Base-by-base conservation (phyloP, 2,797 vertebrate species). In the Sebastes steindachneri region DNA sequence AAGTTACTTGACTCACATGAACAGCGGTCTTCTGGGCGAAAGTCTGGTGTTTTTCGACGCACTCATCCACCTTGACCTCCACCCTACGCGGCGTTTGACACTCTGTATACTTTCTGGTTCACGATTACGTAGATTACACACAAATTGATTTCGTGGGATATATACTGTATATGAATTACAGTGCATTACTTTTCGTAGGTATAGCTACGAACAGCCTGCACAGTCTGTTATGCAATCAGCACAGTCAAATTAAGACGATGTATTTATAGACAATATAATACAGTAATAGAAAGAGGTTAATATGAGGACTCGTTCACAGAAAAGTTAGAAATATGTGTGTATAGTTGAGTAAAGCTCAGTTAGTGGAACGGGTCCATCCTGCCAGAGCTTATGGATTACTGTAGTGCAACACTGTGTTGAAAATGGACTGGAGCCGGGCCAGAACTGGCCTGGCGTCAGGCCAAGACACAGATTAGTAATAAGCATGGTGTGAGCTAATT, bases 381-480 rank as follows among this genome's bases (percentile, higher is more conserved):
- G 89, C 73, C 86, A 37, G 78, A 88, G 90, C 59, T 92, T 92
- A 92, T 89, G 86, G 93, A 92, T 94, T 92, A 91, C 68, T 78
- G 82, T 77, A 66, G 82, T 75, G 77, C 85, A 83, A 79, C 81
- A 71, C 84, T 68, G 81, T 78, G 88, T 76, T 84, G 80, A 86
- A 86, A 86, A 86, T 80, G 90, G 89, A 88, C 92, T 96, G 96
- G 95, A 96, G 60, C 72, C 0, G 5, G 80, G 94, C 94, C 95
- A 96, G 93, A 88, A 85, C 91, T 73, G 67, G 71, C 63, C 90
- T 96, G 95, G 95, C 93, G 5, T 73, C 2, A 3, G 69, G 93
- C 95, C 95, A 96, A 93, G 79, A 82, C 87, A 92, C 94, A 95
- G 95, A 96, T 96, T 95, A 95, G 95, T 92, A 94, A 94, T 95